Evolutionary conservation across 2,797 vertebrate genomes (phyloP), one percentile per base, ranked within the genome.

Genomic region (Enteromius mattozi): DNA sequence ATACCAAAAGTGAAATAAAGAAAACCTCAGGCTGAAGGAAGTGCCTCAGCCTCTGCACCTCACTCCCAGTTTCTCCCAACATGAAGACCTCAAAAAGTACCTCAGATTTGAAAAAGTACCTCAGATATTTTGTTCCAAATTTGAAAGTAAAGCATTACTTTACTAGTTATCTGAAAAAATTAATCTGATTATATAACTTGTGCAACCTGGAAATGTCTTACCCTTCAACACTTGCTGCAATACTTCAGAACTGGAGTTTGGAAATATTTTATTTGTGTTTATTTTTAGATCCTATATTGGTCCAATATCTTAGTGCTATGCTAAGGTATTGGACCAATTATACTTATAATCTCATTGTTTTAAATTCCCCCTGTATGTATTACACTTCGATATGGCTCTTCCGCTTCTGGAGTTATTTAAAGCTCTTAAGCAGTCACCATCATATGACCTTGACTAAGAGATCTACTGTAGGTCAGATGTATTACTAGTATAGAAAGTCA

Each of bases 401-500:
- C 35, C 59, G 4, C 2, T 30, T 85, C 74, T 47, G 24, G 30
- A 79, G 40, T 78, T 87, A 68, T 81, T 81, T 76, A 80, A 71
- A 70, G 65, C 33, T 17, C 35, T 82, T 37, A 30, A 49, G 80
- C 21, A 10, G 69, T 78, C 81, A 88, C 80, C 79, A 82, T 82
- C 88, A 86, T 76, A 86, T 86, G 86, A 87, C 85, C 88, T 88
- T 88, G 85, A 87, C 85, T 86, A 80, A 86, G 71, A 80, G 76
- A 81, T 70, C 63, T 71, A 72, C 75, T 86, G 66, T 42, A 30
- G 30, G 78, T 81, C 85, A 86, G 71, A 80, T 49, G 78, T 40
- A 42, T 42, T 77, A 65, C 75, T 30, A 59, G 66, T 40, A 68
- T 47, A 42, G 7, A 59, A 76, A 78, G 78, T 66, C 24, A 47